phyloP scores from a whole-genome alignment of 2,888 invertebrate genomes.

The Drosophila paranaensis region DNA sequence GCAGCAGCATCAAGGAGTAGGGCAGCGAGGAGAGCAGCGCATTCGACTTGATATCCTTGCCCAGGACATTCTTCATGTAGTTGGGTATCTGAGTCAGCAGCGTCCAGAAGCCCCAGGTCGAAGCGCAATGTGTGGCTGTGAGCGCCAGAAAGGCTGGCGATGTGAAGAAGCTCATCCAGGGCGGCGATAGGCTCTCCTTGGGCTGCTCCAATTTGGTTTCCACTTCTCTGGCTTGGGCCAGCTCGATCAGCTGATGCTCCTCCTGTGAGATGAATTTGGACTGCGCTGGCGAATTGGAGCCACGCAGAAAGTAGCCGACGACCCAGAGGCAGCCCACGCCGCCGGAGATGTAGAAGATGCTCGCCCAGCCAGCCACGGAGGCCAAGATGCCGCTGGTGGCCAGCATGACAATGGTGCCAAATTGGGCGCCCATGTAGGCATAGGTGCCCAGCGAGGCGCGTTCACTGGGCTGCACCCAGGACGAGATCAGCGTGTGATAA shows the following conservation, averaged over 20 bases:
- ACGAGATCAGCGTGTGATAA: conserved; percentile 89
- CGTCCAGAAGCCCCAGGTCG: conserved; percentile 88
- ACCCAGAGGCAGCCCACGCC: conserved; percentile 86
- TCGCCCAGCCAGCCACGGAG: conserved; percentile 88
- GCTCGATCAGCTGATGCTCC: conserved; percentile 89
- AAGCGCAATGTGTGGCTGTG: conserved; percentile 86
- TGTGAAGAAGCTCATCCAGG: conserved; percentile 88
- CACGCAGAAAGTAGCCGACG: conserved; percentile 86
- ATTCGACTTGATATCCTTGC: conserved; percentile 89
- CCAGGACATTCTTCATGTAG: conserved; percentile 89
- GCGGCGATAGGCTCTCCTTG: conserved; percentile 82
- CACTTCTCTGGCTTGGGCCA: conserved; percentile 84
- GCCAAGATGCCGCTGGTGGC: conserved; percentile 89
- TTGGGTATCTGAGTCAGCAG: conserved; percentile 89
- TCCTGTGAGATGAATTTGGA: conserved; percentile 87
- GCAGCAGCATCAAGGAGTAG: conserved; percentile 86
- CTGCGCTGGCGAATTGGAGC: conserved; percentile 87
- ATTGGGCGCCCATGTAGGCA: conserved; percentile 87
- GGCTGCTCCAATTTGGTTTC: conserved; percentile 43
- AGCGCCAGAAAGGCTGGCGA: conserved; percentile 87
- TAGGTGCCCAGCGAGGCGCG: conserved; percentile 87
- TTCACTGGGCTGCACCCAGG: conserved; percentile 89
- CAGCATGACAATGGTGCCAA: conserved; percentile 89
- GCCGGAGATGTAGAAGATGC: conserved; percentile 88
- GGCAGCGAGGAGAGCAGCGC: conserved; percentile 86